Evolutionary conservation across 53 echinoderm and acorn worm genomes (phyloP), one percentile per base, ranked within the genome.

Genomic region (Mesocentrotus franciscanus): DNA sequence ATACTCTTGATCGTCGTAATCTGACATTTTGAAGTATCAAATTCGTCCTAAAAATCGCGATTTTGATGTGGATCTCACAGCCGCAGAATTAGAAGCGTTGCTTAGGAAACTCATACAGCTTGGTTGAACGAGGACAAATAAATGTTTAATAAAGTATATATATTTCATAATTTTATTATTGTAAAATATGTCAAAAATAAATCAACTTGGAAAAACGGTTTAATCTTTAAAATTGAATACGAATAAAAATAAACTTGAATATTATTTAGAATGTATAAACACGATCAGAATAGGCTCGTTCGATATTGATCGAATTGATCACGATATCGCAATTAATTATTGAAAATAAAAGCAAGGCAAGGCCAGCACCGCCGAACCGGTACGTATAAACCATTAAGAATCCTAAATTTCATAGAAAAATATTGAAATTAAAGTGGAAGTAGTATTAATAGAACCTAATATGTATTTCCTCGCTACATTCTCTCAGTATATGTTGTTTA

Each of bases 1-100:
- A 89, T 98, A 98, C 89, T 98, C 99, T 92, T 97, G 97, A 29
- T 98, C 99, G 79, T 98, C 98, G 85, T 96, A 97, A 92, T 98
- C 99, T 75, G 97, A 98, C 99, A 97, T 98, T 92, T 36, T 62
- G n/a, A 92, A 92, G 27, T 24, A 22, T 68, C 62, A 20, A 92
- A 60, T 36, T 36, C 33, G 81, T 81, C 81, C 81, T 18, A 81
- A 39, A 74, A 39, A 39, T 32, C 4, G 81, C 18, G 81, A 81
- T 29, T 81, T 81, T 27, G 33, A 10, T 24, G 22, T 12, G 58
- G 14, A 24, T 36, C 26, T 55, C 14, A 75, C 17, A 13, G 70
- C 5, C 22, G 76, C 15, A 11, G 4, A n/a, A n/a, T n/a, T n/a
- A n/a, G n/a, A 27, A n/a, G 71, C 93, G 93, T 93, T 93, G 93